Base-by-base conservation (phyloP, 2,888 invertebrate species). In the Synergus laeviventris region DNA sequence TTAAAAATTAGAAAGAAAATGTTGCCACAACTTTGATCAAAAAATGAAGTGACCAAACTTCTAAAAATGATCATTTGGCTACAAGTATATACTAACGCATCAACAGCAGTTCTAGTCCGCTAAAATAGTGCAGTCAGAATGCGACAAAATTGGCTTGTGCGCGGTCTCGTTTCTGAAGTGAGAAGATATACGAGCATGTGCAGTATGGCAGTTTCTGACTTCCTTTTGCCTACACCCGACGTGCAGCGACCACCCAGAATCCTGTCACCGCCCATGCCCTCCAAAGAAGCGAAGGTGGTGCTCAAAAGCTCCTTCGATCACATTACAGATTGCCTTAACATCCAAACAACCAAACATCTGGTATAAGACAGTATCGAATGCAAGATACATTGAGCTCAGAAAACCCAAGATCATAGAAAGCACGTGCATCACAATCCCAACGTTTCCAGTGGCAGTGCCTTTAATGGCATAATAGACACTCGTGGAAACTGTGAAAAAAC, bases 191-290 rank as follows among this genome's bases (percentile, higher is more conserved):
- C 85, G 88, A 86, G 84, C 87, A 84, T 79, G 82, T 85, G 64
- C 79, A 31, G 31, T 31, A 31, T 31, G 31, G 31, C 31, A 81
- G 79, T 82, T 86, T 84, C 86, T 82, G 84, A 84, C 84, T 87
- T 85, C 86, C 87, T 86, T 86, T 86, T 84, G 84, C 84, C 80
- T 59, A 78, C 79, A 82, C 82, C 84, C 86, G 87, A 86, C 84
- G 82, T 77, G 74, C 77, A 62, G 75, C 86, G 90, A 89, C 89
- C 89, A 90, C 89, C 89, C 89, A 89, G 89, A 88, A 89, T 87
- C 85, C 88, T 89, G 89, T 89, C 89, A 90, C 89, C 89, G 88
- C 87, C 81, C 84, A 77, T 78, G 83, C 82, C 82, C 81, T 83
- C 77, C 84, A 83, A 84, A 82, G 82, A 70, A 70, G 49, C 36